A percentile compares a stretch with the other conserved stretches of the same genome.
These are phyloP conservation scores for Cantharis nigra DNA, from an alignment of 2,888 invertebrate species.

Conservation along the genomic window DNA sequence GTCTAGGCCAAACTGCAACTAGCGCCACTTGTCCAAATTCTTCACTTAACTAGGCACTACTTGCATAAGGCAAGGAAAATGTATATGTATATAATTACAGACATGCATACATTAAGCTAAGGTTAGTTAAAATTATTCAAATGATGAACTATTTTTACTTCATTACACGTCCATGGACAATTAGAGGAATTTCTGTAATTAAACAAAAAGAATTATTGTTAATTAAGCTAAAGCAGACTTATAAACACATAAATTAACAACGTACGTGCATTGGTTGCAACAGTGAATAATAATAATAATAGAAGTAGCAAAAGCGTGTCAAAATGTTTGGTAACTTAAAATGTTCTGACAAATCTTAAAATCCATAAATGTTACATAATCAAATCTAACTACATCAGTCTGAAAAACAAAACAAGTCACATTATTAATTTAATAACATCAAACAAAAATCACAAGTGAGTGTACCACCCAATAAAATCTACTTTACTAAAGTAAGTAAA, in stretches of 20 bases:
- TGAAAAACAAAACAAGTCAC: not conserved
- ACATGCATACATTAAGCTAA: conserved; percentile 24
- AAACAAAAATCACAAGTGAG: not conserved
- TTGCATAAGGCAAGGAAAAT: conserved; percentile 20
- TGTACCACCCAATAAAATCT: not conserved
- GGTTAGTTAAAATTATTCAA: conserved; percentile 2
- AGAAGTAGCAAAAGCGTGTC: not conserved
- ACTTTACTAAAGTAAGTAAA: not conserved
- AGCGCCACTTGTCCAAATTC: conserved; percentile 9
- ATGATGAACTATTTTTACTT: conserved; percentile 33
- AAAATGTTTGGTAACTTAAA: not conserved
- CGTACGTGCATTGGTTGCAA: not conserved
- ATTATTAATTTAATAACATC: not conserved
- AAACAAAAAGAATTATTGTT: conserved; percentile 39
- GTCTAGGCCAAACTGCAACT: conserved; percentile 16
- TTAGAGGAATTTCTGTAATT: conserved; percentile 52
- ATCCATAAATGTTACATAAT: not conserved
- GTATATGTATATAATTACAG: conserved; percentile 9
- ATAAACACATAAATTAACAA: not conserved
- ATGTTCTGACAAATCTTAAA: not conserved
- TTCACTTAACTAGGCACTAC: conserved; percentile 12
- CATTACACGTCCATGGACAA: conserved; percentile 46
- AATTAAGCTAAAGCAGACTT: not conserved
- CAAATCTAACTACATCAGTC: not conserved
- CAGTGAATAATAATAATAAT: not conserved